Conservation (phyloP, 2,797 vertebrate species). For the Pantherophis alleghaniensis region DNA sequence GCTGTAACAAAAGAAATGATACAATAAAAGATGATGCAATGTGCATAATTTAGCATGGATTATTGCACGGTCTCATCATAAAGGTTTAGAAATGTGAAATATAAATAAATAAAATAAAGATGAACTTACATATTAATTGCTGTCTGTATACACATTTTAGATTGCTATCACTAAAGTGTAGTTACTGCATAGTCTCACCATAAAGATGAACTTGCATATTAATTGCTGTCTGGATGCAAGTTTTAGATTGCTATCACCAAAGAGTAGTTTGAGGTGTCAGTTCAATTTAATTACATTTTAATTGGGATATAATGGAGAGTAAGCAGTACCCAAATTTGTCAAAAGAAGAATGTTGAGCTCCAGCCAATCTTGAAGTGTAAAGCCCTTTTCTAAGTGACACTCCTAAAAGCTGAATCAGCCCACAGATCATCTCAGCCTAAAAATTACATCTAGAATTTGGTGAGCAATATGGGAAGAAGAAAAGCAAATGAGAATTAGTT, state of each 20-base stretch:
- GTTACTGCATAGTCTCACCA: neutral
- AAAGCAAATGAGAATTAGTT: neutral
- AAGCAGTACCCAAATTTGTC: neutral
- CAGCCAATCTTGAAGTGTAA: neutral
- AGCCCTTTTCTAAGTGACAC: neutral
- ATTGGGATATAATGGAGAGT: neutral
- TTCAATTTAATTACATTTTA: neutral
- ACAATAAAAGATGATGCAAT: neutral
- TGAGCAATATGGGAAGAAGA: neutral
- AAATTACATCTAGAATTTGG: neutral
- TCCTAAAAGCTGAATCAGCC: neutral
- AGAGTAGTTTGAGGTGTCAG: neutral
- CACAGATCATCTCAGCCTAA: neutral
- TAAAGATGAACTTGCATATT: neutral
- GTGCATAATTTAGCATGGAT: neutral
- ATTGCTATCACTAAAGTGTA: neutral
- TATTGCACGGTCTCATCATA: neutral
- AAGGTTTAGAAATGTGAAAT: neutral
- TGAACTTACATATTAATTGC: neutral
- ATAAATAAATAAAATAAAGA: neutral
- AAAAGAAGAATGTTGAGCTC: neutral
- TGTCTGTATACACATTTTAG: neutral
- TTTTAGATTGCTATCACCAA: neutral
- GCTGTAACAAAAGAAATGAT: conserved; percentile 54
- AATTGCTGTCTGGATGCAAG: neutral